phyloP scores from a whole-genome alignment of 2,888 invertebrate genomes.

The Rapana venosa region DNA sequence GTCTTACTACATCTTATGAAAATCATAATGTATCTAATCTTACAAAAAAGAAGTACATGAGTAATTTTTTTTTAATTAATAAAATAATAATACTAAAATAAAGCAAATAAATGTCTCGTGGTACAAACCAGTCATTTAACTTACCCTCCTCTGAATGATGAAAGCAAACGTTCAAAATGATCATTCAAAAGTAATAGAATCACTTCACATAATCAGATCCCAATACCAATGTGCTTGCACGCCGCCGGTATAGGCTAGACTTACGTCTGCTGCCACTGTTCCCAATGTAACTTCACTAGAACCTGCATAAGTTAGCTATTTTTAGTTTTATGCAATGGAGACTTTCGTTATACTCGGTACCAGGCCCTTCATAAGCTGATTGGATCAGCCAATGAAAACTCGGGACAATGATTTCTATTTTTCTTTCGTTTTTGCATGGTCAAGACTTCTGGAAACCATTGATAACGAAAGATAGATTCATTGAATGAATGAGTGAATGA shows the following conservation, averaged over 20 bases:
- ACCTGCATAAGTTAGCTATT: constrained; percentile 26
- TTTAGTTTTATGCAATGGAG: neutral
- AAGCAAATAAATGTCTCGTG: too few species aligned
- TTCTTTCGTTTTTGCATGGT: neutral
- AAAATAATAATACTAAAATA: too few species aligned
- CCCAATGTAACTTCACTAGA: neutral
- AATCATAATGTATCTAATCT: too few species aligned
- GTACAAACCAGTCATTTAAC: too few species aligned
- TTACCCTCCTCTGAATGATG: too few species aligned
- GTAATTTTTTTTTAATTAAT: too few species aligned
- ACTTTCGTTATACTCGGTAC: constrained; percentile 1
- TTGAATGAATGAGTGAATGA: too few species aligned
- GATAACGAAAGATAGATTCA: too few species aligned
- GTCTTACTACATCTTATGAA: too few species aligned
- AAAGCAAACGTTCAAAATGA: neutral
- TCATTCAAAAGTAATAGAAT: constrained; percentile 12
- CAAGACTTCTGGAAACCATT: too few species aligned
- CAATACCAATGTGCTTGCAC: neutral
- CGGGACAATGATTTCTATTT: neutral
- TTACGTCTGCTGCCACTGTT: neutral
- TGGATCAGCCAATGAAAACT: neutral
- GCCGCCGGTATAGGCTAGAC: neutral
- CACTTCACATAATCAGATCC: neutral
- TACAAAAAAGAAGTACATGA: too few species aligned
- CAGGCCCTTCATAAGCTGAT: constrained; percentile 21